Conservation (phyloP, 1,140 invertebrate genomes). For the Vollenhovia emeryi region DNA sequence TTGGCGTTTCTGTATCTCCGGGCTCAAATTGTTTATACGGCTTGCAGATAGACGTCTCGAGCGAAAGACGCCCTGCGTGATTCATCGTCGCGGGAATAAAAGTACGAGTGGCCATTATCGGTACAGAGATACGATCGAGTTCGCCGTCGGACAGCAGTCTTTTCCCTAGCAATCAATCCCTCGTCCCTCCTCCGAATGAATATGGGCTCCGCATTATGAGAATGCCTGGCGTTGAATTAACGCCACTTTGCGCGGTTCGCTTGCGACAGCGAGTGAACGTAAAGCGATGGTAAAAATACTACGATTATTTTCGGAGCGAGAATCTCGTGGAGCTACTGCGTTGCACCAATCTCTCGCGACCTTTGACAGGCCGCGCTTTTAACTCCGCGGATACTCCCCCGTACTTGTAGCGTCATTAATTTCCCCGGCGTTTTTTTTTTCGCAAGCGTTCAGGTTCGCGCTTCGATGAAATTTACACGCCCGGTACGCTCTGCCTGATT, state of each 20-base stretch:
- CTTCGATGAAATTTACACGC: neutral
- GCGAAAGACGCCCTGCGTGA: neutral
- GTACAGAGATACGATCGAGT: neutral
- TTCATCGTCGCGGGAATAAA: constrained; percentile 29
- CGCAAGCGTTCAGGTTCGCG: constrained; percentile 6
- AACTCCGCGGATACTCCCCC: constrained; percentile 7
- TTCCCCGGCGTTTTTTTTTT: constrained; percentile 35
- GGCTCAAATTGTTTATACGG: constrained; percentile 2
- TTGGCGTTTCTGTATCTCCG: neutral
- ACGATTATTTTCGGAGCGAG: constrained; percentile 78
- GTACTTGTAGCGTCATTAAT: constrained; percentile 45
- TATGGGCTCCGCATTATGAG: neutral
- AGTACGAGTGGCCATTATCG: constrained; percentile 3
- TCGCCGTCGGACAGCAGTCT: neutral
- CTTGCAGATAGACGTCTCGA: neutral
- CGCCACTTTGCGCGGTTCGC: constrained; percentile 72
- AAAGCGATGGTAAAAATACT: constrained; percentile 81
- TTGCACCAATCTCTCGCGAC: constrained; percentile 62
- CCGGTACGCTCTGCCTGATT: neutral
- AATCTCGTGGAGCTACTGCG: constrained; percentile 65
- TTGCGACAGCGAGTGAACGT: constrained; percentile 68
- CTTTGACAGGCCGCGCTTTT: constrained; percentile 15
- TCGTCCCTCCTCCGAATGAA: constrained; percentile 17
- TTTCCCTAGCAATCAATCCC: neutral
- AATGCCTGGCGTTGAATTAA: constrained; percentile 60